Evolutionary conservation across 2,888 invertebrate species (phyloP), one percentile per base, ranked within the genome.

Genomic region (Callyntrura sp.): DNA sequence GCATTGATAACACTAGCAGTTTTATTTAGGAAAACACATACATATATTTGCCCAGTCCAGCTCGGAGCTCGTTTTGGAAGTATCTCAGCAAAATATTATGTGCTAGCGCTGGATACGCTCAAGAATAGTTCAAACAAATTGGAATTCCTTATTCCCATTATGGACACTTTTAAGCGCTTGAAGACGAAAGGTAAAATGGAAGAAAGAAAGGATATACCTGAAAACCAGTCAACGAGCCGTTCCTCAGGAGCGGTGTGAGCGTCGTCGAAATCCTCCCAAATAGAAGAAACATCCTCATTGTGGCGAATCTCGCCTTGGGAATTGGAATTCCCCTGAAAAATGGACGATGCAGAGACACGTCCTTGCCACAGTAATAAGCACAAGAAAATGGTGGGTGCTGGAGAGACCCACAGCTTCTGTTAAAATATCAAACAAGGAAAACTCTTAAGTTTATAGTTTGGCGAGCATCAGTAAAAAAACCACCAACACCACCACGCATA

Each of bases 331-430:
- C 60, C 43, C 43, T 60, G 76, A 76, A 55, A 68, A 35, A 70
- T 68, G 25, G 48, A 35, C 11, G 51, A 25, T 28, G 84, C 84
- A 55, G 28, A 35, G 28, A 25, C 48, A 25, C 28, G 51, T 6
- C 17, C 82, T 65, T 84, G 70, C 60, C 5, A n/a, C 84, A 83
- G 8, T 25, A 81, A 14, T 51, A 70, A 65, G 28, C 23, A 57
- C 3, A 60, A 12, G 1, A 84, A n/a, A 51, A 28, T 25, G 8
- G 25, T 4, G 14, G 48, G 11, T 48, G 51, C 45, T 65, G 51
- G 84, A 55, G 55, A 70, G 70, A 84, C 84, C 84, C 84, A 51
- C 11, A 11, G 82, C 45, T 76, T 51, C 76, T 76, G 12, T 43
- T 43, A 3, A 78, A 78, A 81, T 60, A 78, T 60, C 35, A 81